These are phyloP conservation scores for Gymnocypris eckloni DNA, from an alignment of 2,797 vertebrate genomes.

Conservation along the genomic window DNA sequence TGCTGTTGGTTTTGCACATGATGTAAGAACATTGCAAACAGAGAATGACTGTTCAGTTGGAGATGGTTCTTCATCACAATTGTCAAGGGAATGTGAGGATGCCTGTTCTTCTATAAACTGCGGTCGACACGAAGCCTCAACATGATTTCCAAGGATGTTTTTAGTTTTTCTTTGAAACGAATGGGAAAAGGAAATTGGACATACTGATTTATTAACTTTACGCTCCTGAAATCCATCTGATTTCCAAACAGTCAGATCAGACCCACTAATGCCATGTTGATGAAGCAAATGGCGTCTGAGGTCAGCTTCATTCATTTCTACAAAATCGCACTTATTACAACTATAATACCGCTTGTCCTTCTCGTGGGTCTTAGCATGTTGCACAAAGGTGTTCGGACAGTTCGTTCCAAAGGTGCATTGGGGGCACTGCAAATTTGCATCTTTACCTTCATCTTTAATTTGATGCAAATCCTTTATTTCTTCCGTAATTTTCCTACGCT, in stretches of 20 bases:
- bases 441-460: slow-evolving; percentile 87
- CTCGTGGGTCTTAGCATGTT: slow-evolving; percentile 95
- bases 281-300: slow-evolving; percentile 88
- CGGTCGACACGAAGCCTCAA: slow-evolving; percentile 85
- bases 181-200: slow-evolving; percentile 78
- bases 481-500: slow-evolving; percentile 84
- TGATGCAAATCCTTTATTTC: slow-evolving; percentile 86
- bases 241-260: slow-evolving; percentile 73
- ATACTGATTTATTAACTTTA: slow-evolving; percentile 63
- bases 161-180: slow-evolving; percentile 88
- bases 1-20: slow-evolving; percentile 64
- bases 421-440: slow-evolving; percentile 89
- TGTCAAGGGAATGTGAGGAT: slow-evolving; percentile 57
- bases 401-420: slow-evolving; percentile 96
- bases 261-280: slow-evolving; percentile 87
- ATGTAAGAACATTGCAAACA: slow-evolving; percentile 62
- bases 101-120: slow-evolving; percentile 67
- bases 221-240: slow-evolving; percentile 67
- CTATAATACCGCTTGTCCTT: slow-evolving; percentile 94
- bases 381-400: slow-evolving; percentile 95
- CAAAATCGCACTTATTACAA: slow-evolving; percentile 95
- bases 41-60: slow-evolving; percentile 58
- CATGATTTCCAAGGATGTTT: slow-evolving; percentile 90
- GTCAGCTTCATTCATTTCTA: slow-evolving; percentile 87
- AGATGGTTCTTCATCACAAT: slow-evolving; percentile 59